Percentiles rank a stretch among this genome's conserved stretches.
These are phyloP conservation scores for Oreonectes daqikongensis DNA, from an alignment of 2,797 vertebrate species.

Conservation along the genomic window DNA sequence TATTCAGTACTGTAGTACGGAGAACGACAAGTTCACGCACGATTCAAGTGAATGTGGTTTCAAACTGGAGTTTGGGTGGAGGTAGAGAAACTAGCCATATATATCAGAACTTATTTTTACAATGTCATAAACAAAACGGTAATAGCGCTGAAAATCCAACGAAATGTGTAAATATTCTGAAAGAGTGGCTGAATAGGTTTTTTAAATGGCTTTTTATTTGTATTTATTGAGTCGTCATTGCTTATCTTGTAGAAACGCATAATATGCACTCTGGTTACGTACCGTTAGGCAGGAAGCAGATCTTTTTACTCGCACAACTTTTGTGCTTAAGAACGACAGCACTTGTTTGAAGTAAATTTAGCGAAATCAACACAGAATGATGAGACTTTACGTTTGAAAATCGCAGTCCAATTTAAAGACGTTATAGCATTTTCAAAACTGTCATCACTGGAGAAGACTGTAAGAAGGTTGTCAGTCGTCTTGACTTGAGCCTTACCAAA, in stretches of 20 bases:
- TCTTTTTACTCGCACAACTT: conserved; percentile 19
- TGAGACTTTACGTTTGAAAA: not conserved
- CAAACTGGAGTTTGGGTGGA: conserved; percentile 10
- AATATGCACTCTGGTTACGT: not conserved
- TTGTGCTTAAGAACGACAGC: conserved; percentile 23
- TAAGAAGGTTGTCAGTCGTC: not conserved
- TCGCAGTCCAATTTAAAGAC: not conserved
- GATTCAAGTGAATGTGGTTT: conserved; percentile 26
- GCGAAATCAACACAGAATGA: not conserved
- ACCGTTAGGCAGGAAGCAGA: not conserved
- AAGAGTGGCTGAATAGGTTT: conserved; percentile 1
- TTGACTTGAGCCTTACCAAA: conserved; percentile 22
- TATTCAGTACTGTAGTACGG: conserved; percentile 15
- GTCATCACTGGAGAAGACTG: not conserved
- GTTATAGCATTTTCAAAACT: too few relatives aligned
- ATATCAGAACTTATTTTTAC: conserved; percentile 22
- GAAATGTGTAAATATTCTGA: conserved; percentile 25
- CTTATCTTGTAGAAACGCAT: conserved; percentile 3
- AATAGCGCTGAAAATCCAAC: conserved; percentile 6
- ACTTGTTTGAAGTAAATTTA: conserved; percentile 9
- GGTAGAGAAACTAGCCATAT: conserved; percentile 41
- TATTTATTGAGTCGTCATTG: conserved; percentile 4
- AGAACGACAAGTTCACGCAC: conserved; percentile 1
- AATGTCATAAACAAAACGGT: conserved; percentile 8
- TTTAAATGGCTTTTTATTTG: conserved; percentile 5